These are phyloP conservation scores for Drosophila stalkeri DNA, from an alignment of 2,888 invertebrate genomes.

Conservation along the genomic window DNA sequence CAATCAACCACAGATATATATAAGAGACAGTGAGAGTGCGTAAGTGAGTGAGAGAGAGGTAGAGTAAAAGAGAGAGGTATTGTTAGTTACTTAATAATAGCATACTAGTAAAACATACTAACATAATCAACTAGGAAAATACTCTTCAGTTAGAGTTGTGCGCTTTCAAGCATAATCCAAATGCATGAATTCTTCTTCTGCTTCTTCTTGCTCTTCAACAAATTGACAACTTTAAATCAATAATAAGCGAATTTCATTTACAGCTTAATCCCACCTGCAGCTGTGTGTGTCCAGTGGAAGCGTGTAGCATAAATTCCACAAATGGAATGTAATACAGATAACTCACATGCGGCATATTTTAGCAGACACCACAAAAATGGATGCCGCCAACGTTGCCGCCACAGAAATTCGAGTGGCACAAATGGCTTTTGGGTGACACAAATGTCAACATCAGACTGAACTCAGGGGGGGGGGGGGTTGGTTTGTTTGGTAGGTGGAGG, in stretches of 20 bases:
- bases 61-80: neutral
- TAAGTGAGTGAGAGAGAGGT: neutral
- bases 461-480: too few relatives aligned
- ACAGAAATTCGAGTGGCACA: constrained; percentile 72
- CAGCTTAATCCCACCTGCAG: neutral
- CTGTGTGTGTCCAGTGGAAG: constrained; percentile 31
- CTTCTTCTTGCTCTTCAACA: neutral
- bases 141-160: too few relatives aligned
- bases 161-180: neutral
- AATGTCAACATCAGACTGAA: constrained; percentile 65
- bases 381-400: constrained; percentile 41
- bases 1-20: too few relatives aligned
- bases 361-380: constrained; percentile 48
- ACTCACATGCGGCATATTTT: constrained; percentile 41
- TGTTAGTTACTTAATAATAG: too few relatives aligned
- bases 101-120: too few relatives aligned
- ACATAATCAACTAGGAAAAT: too few relatives aligned
- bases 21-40: neutral
- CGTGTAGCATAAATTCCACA: constrained; percentile 65
- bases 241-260: constrained; percentile 5
- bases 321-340: constrained; percentile 35
- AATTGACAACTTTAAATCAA: constrained; percentile 13
- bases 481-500: too few relatives aligned
- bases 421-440: constrained; percentile 71
- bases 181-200: neutral